A percentile compares a stretch with the other conserved stretches of the same genome.
Conservation (phyloP, 2,888 invertebrate species). For the Drosophila atripex region DNA sequence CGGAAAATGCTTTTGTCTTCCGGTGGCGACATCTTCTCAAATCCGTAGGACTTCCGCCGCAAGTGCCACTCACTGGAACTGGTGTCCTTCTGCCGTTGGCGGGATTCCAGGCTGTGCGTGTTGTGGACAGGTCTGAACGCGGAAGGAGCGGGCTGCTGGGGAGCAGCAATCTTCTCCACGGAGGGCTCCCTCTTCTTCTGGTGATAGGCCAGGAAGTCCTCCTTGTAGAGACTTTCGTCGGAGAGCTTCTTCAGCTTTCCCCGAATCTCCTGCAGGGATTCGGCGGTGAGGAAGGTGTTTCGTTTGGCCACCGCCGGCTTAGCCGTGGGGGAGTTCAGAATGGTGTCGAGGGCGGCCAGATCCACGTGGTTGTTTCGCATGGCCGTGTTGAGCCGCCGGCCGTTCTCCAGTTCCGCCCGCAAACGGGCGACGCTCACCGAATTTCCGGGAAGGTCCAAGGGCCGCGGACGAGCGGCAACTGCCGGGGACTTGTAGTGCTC, state of each 20-base stretch:
- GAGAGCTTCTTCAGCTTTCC: conserved; percentile 86
- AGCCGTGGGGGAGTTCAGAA: conserved; percentile 79
- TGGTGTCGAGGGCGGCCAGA: conserved; percentile 85
- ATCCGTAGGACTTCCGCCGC: conserved; percentile 91
- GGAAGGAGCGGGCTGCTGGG: conserved; percentile 32
- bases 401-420: conserved; percentile 85
- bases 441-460: conserved; percentile 84
- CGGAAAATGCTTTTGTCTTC: conserved; percentile 82
- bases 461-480: conserved; percentile 60
- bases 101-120: conserved; percentile 81
- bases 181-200: conserved; percentile 16
- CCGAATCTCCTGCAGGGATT: conserved; percentile 86
- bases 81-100: conserved; percentile 81
- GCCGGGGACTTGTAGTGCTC: conserved; percentile 80
- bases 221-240: conserved; percentile 84
- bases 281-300: conserved; percentile 85
- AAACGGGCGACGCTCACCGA: conserved; percentile 85
- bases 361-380: conserved; percentile 85
- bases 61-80: conserved; percentile 88
- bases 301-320: conserved; percentile 65
- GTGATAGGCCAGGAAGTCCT: conserved; percentile 79
- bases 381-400: conserved; percentile 85
- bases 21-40: conserved; percentile 86
- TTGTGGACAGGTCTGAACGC: conserved; percentile 69
- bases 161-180: conserved; percentile 30